These are phyloP conservation scores for Coregonus suidteri DNA, from an alignment of 2,797 vertebrate species.

Conservation along the genomic window DNA sequence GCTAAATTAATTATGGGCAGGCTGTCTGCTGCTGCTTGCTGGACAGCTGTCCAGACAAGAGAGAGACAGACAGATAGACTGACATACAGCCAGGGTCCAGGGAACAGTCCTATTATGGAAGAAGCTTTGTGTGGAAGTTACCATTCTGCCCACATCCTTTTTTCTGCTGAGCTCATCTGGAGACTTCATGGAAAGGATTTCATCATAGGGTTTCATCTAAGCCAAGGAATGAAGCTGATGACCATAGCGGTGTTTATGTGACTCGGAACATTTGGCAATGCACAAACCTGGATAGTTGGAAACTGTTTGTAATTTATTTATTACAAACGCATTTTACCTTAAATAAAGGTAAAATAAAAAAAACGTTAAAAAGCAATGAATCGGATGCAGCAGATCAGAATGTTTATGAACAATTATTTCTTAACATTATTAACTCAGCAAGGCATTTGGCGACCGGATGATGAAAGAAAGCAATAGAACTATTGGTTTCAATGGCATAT, in stretches of 20 bases:
- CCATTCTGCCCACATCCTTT: constrained; percentile 62
- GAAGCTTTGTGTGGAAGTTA: constrained; percentile 51
- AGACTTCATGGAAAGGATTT: constrained; percentile 46
- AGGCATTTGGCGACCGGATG: no score
- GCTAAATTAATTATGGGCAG: constrained; percentile 14
- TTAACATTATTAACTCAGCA: no score
- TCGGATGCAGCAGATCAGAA: no score
- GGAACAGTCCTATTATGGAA: constrained; percentile 35
- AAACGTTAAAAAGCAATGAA: no score
- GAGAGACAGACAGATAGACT: not conserved
- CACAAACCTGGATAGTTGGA: constrained; percentile 13
- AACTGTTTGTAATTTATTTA: constrained; percentile 2
- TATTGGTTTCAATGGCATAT: no score
- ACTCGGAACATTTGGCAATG: constrained; percentile 16
- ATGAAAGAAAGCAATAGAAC: no score
- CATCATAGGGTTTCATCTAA: constrained; percentile 26
- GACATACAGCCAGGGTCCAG: not conserved
- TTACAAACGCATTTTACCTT: not conserved
- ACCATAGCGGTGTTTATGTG: constrained; percentile 24
- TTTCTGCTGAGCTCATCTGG: constrained; percentile 46
- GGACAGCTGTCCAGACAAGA: constrained; percentile 22
- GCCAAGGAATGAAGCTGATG: constrained; percentile 33
- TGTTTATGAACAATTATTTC: no score
- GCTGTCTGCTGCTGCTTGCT: constrained; percentile 1
- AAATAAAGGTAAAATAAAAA: no score